phyloP scores from a whole-genome alignment of 2,888 invertebrate genomes.

The Ormyrus rosae region DNA sequence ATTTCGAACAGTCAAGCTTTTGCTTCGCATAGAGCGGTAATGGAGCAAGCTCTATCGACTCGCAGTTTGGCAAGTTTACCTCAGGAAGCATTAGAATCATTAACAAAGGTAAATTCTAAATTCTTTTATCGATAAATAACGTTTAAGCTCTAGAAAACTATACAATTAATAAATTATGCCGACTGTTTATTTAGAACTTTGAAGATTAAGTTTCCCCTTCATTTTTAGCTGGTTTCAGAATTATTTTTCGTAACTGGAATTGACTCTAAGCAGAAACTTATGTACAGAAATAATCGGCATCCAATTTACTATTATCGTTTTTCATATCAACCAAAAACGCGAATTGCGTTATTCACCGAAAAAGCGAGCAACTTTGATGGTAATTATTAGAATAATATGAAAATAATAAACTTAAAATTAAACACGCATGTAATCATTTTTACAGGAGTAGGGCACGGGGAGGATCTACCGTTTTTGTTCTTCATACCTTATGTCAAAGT shows the following conservation, averaged over 20 bases:
- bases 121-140: too few relatives aligned
- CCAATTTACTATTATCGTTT: constrained; percentile 45
- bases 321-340: constrained; percentile 6
- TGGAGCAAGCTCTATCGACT: too few relatives aligned
- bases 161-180: too few relatives aligned
- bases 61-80: too few relatives aligned
- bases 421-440: background rate
- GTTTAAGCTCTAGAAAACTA: too few relatives aligned
- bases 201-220: too few relatives aligned
- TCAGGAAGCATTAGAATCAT: too few relatives aligned
- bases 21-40: too few relatives aligned
- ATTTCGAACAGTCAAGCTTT: too few relatives aligned
- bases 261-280: constrained; percentile 27
- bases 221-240: constrained; percentile 19
- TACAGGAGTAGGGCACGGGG: constrained; percentile 42
- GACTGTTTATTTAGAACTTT: too few relatives aligned
- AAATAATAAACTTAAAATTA: background rate
- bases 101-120: too few relatives aligned
- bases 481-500: background rate
- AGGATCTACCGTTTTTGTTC: constrained; percentile 34
- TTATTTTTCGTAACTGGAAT: constrained; percentile 30
- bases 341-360: background rate
- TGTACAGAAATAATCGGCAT: constrained; percentile 7
- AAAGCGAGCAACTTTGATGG: too few relatives aligned
- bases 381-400: background rate